These are phyloP conservation scores for Choristoneura rosaceana DNA, from an alignment of 2,888 invertebrate species.

Conservation along the genomic window DNA sequence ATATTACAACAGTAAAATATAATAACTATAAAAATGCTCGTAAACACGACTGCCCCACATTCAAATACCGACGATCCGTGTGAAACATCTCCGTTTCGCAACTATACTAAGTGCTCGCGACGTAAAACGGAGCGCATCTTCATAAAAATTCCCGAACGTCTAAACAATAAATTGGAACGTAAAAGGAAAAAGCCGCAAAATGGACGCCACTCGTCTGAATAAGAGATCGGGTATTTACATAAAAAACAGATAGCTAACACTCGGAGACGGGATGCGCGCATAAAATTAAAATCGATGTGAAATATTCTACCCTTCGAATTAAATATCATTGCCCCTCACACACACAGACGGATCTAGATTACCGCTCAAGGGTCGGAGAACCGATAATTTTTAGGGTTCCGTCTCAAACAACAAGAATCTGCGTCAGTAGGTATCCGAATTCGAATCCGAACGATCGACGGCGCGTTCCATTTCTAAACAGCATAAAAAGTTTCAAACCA, in stretches of 20 bases:
- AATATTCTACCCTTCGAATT: conserved; percentile 82
- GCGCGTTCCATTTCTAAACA: conserved; percentile 32
- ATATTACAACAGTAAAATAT: conserved; percentile 4
- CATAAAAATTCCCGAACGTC: conserved; percentile 65
- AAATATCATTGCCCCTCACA: conserved; percentile 79
- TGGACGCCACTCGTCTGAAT: conserved; percentile 75
- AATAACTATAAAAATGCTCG: conserved; percentile 24
- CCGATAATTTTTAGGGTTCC: conserved; percentile 41
- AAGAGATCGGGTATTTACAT: conserved; percentile 83
- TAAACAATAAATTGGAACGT: conserved; percentile 61
- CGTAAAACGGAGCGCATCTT: conserved; percentile 38
- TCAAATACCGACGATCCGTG: conserved; percentile 19
- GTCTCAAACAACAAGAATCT: conserved; percentile 40
- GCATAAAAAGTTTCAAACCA: conserved; percentile 63
- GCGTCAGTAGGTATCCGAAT: conserved; percentile 31
- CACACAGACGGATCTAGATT: conserved; percentile 73
- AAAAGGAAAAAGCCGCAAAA: conserved; percentile 72
- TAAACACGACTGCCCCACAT: conserved; percentile 21
- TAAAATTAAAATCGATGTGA: conserved; percentile 85
- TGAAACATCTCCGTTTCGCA: conserved; percentile 33
- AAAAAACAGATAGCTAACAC: conserved; percentile 82
- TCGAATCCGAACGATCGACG: not conserved
- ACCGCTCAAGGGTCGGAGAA: conserved; percentile 64
- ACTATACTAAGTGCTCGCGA: conserved; percentile 13
- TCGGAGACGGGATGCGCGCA: conserved; percentile 83